Evolutionary conservation across 2,797 vertebrate genomes (phyloP).

Genomic region (Coilia nasus): DNA sequence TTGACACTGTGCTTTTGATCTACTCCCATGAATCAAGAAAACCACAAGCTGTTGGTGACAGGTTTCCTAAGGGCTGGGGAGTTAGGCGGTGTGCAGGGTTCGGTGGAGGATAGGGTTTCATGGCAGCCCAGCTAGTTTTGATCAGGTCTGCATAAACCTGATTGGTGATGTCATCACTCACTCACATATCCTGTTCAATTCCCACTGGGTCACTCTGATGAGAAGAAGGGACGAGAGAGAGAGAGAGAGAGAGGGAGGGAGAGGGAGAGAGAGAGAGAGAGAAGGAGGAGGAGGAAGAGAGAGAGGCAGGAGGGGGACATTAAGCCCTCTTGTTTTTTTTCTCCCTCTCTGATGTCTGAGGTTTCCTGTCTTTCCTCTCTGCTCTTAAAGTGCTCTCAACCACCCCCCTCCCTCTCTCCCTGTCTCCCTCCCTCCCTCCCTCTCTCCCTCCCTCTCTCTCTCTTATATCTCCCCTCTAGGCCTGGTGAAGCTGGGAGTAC

Average conservation of each 20-base stretch:
- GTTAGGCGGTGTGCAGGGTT: background rate
- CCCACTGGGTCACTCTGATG: conserved; percentile 18
- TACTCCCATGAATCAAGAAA: background rate
- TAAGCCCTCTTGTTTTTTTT: conserved; percentile 23
- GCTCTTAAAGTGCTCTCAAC: conserved; percentile 26
- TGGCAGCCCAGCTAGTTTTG: background rate
- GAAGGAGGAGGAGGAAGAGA: background rate
- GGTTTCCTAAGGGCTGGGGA: background rate
- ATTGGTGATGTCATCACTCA: conserved; percentile 25
- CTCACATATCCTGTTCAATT: conserved; percentile 22
- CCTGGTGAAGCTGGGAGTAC: conserved; percentile 89
- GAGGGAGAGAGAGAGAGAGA: background rate
- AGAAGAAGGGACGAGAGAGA: background rate
- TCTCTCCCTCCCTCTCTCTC: background rate
- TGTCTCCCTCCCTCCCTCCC: conserved; percentile 1
- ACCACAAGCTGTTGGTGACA: background rate
- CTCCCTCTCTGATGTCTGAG: conserved; percentile 7
- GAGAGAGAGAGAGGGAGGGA: no score
- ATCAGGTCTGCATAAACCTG: conserved; percentile 21
- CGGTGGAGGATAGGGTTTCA: background rate
- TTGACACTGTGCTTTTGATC: background rate
- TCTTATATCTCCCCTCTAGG: conserved; percentile 66
- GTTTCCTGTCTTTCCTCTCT: background rate
- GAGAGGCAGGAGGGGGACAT: background rate
- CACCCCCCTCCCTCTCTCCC: conserved; percentile 1